Evolutionary conservation across 2,888 invertebrate species (phyloP).

Genomic region (Drosophila barbarae): DNA sequence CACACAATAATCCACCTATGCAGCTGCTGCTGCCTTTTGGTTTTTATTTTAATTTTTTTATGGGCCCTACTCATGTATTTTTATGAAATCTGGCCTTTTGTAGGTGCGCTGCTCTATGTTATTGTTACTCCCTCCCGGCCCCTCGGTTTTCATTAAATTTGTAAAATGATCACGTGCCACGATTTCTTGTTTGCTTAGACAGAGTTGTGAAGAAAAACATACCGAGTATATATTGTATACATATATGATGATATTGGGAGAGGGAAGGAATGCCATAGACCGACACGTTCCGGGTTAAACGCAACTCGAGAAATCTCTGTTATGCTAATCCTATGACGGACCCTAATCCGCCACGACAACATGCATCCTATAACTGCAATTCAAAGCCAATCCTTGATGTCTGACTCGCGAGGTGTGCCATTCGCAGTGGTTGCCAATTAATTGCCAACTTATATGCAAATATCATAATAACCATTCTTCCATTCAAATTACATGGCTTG

Average conservation of each 20-base stretch:
- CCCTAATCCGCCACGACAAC: slow-evolving; percentile 26
- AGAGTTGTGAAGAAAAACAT: slow-evolving; percentile 43
- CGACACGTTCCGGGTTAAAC: slow-evolving; percentile 57
- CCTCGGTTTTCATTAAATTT: slow-evolving; percentile 40
- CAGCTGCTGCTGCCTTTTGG: slow-evolving; percentile 25
- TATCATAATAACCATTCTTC: slow-evolving; percentile 60
- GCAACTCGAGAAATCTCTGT: slow-evolving; percentile 56
- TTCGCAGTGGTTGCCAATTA: slow-evolving; percentile 57
- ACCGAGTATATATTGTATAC: slow-evolving; percentile 4
- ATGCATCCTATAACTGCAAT: slow-evolving; percentile 11
- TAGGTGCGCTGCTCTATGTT: slow-evolving; percentile 42
- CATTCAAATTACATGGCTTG: slow-evolving; percentile 46
- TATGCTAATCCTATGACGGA: slow-evolving; percentile 52
- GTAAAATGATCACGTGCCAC: slow-evolving; percentile 65
- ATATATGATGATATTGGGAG: neutral
- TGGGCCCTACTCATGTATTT: slow-evolving; percentile 46
- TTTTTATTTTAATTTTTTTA: slow-evolving; percentile 59
- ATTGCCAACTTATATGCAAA: slow-evolving; percentile 72
- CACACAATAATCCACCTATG: slow-evolving; percentile 2
- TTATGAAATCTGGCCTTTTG: slow-evolving; percentile 56
- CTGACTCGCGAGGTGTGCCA: slow-evolving; percentile 59
- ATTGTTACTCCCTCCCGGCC: slow-evolving; percentile 26
- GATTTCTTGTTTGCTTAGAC: slow-evolving; percentile 34
- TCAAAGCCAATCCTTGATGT: slow-evolving; percentile 60
- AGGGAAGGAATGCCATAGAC: slow-evolving; percentile 39